Conservation (phyloP, 2,888 invertebrate species). For the Margaritifera margaritifera region DNA sequence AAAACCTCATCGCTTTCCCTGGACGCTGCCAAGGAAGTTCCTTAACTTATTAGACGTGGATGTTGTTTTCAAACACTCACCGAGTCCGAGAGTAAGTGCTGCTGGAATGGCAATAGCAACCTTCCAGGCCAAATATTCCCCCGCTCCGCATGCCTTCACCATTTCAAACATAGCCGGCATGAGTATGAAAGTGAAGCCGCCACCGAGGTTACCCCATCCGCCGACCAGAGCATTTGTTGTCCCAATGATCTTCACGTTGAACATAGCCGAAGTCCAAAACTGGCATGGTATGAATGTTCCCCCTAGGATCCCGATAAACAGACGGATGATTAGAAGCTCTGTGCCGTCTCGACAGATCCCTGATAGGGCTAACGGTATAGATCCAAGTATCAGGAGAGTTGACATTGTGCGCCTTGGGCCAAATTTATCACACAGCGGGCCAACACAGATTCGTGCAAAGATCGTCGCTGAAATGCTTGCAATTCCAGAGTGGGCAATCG, state of each 20-base stretch:
- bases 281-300: constrained; percentile 29
- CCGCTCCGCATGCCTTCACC: constrained; percentile 16
- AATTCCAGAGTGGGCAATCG: constrained; percentile 16
- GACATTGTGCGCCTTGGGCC: constrained; percentile 27
- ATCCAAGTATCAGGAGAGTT: constrained; percentile 15
- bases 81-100: constrained; percentile 1
- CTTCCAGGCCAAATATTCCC: constrained; percentile 8
- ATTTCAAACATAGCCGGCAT: constrained; percentile 19
- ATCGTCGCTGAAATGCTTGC: constrained; percentile 20
- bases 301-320: constrained; percentile 28
- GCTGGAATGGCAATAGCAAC: constrained; percentile 10
- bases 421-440: constrained; percentile 28
- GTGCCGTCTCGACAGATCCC: constrained; percentile 13
- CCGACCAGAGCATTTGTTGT: constrained; percentile 29
- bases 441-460: constrained; percentile 18
- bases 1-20: no score
- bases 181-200: not conserved
- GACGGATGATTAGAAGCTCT: constrained; percentile 20
- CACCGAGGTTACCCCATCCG: constrained; percentile 32
- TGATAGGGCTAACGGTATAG: constrained; percentile 22
- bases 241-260: constrained; percentile 26
- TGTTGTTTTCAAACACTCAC: constrained; percentile 3
- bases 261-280: constrained; percentile 30
- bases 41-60: no score
- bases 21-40: no score